These are phyloP conservation scores for Thalassophryne amazonica DNA, from an alignment of 2,797 vertebrate genomes.

Conservation along the genomic window DNA sequence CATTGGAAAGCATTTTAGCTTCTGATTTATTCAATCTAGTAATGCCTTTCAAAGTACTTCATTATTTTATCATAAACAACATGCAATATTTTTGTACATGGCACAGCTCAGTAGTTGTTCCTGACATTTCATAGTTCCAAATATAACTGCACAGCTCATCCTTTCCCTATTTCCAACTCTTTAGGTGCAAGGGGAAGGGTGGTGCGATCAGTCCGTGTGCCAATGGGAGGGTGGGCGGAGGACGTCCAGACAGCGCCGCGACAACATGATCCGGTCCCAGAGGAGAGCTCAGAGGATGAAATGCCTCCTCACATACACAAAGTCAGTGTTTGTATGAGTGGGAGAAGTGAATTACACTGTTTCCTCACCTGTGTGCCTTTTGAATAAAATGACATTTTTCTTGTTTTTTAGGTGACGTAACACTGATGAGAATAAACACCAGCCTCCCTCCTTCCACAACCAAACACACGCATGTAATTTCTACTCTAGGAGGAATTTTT, in stretches of 20 bases:
- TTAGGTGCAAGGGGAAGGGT: conserved; percentile 65
- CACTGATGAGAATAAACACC: conserved; percentile 10
- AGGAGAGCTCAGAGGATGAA: conserved; percentile 94
- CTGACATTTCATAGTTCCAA: not conserved
- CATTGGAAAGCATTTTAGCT: too few relatives aligned
- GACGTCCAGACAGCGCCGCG: conserved; percentile 76
- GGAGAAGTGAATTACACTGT: not conserved
- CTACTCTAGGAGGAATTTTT: conserved; percentile 8
- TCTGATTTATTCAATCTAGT: too few relatives aligned
- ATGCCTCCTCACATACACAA: conserved; percentile 92
- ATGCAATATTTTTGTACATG: too few relatives aligned
- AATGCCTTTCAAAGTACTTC: too few relatives aligned
- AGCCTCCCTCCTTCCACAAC: not conserved
- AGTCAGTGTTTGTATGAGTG: conserved; percentile 61
- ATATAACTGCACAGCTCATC: not conserved
- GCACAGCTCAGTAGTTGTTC: too few relatives aligned
- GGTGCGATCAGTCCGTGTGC: conserved; percentile 84
- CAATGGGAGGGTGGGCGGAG: conserved; percentile 96
- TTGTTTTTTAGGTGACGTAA: conserved; percentile 72
- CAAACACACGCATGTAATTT: conserved; percentile 1
- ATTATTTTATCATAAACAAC: too few relatives aligned
- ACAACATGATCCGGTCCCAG: conserved; percentile 88
- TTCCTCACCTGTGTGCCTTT: not conserved
- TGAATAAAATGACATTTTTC: not conserved
- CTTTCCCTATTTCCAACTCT: conserved; percentile 41